Evolutionary conservation across 2,797 vertebrate species (phyloP), one percentile per base, ranked within the genome.

Genomic region (Echeneis naucrates): DNA sequence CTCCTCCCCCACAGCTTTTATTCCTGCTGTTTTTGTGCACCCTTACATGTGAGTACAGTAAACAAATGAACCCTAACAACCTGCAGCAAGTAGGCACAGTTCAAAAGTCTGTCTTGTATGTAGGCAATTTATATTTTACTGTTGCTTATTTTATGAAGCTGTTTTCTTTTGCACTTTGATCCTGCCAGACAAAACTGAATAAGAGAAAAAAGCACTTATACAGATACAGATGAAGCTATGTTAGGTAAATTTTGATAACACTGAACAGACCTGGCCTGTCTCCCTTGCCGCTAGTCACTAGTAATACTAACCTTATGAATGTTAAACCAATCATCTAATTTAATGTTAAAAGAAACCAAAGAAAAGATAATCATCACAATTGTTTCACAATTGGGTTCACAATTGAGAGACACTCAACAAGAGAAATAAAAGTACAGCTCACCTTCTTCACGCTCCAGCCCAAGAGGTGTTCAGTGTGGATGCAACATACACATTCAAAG

Each of bases 51-150:
- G 50, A 54, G 57, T 8, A 57, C 40, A 68, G 63, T 77, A 59
- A 77, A 75, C 63, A 47, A 65, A 79, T 72, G 26, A 72, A 72
- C 44, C 21, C 55, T 10, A 3, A 37, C 53, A 50, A 10, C 56
- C 53, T 60, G 57, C 44, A 59, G 47, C 16, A 37, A 58, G n/a
- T 1, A 33, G 27, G 44, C n/a, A 54, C 53, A 38, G 27, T 61
- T 45, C 47, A 19, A 59, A 60, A 38, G 27, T 40, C 2, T 60
- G 50, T 51, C 42, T 53, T 70, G 9, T 24, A 17, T 47, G 33
- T 30, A 51, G 45, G 38, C 5, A 8, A 47, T 48, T 55, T 24
- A 13, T 12, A 63, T 50, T 63, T 51, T 11, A 37, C 55, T 26
- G 38, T 38, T 11, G 23, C 37, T 59, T 4, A n/a, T 51, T 51